Conservation (phyloP, 1,140 invertebrate species). For the Hormaphis cornu region DNA sequence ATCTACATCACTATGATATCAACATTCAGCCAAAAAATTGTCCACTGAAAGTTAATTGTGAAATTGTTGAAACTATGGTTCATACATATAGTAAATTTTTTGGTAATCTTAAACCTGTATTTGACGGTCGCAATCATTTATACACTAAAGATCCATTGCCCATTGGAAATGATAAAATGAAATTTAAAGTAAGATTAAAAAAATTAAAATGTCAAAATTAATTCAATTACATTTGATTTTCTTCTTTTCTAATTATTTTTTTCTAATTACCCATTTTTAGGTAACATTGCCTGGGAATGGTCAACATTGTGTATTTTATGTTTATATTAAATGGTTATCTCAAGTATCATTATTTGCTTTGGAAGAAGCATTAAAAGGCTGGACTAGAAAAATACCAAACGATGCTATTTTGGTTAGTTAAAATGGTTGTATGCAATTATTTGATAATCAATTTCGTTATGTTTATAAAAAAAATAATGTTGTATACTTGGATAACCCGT, state of each 20-base stretch:
- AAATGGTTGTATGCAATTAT: no score
- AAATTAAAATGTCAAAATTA: neutral
- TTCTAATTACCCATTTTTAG: constrained; percentile 42
- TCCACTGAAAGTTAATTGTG: constrained; percentile 95
- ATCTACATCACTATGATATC: constrained; percentile 97
- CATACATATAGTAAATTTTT: constrained; percentile 96
- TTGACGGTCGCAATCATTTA: constrained; percentile 97
- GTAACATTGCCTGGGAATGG: constrained; percentile 96
- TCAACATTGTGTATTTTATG: constrained; percentile 95
- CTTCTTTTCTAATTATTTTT: no score
- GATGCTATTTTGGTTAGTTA: constrained; percentile 72
- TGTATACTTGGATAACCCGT: no score
- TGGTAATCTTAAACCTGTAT: constrained; percentile 94
- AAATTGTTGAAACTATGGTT: constrained; percentile 99
- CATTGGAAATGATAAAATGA: constrained; percentile 93
- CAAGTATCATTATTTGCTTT: constrained; percentile 89
- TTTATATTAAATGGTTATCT: constrained; percentile 94
- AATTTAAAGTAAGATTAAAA: constrained; percentile 67
- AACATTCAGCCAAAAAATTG: constrained; percentile 99
- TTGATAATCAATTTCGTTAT: no score
- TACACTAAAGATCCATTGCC: constrained; percentile 95
- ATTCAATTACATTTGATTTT: constrained; percentile 6
- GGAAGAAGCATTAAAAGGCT: constrained; percentile 95
- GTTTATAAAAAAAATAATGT: no score
- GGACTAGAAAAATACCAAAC: constrained; percentile 91